A percentile compares a stretch with the other conserved stretches of the same genome.
Evolutionary conservation across 2,113 vertebrate genomes (phyloP).

Genomic region (Etheostoma spectabile): DNA sequence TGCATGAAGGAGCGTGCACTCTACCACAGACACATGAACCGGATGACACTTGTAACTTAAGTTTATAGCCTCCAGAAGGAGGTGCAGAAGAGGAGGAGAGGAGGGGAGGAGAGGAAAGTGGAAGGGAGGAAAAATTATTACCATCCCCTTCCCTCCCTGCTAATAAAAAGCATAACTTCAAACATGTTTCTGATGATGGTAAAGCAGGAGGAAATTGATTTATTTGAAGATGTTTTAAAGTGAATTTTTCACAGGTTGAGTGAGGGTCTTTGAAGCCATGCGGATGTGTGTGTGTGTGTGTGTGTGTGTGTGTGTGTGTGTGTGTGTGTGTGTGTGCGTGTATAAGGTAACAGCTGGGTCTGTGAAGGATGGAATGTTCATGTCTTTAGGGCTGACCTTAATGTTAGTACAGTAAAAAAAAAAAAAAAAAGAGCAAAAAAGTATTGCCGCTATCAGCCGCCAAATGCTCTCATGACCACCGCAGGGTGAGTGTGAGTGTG

Average conservation of each 20-base stretch:
- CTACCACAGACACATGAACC: constrained; percentile 55
- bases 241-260: constrained; percentile 82
- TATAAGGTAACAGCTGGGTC: constrained; percentile 28
- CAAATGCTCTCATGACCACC: constrained; percentile 75
- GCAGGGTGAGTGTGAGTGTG: constrained; percentile 54
- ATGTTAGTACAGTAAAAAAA: constrained; percentile 72
- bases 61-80: constrained; percentile 77
- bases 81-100: constrained; percentile 61
- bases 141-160: constrained; percentile 70
- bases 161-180: constrained; percentile 82
- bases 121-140: constrained; percentile 73
- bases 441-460: constrained; percentile 67
- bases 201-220: constrained; percentile 83
- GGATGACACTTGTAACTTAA: constrained; percentile 76
- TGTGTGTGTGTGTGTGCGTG: constrained; percentile 44
- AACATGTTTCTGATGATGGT: constrained; percentile 84
- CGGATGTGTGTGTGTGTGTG: constrained; percentile 29
- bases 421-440: constrained; percentile 47
- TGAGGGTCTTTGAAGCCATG: constrained; percentile 81
- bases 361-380: constrained; percentile 74
- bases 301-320: constrained; percentile 38
- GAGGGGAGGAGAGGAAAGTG: constrained; percentile 58
- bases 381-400: constrained; percentile 84
- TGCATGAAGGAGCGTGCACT: constrained; percentile 8
- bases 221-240: constrained; percentile 85